Conservation (phyloP, 2,113 vertebrate species). For the Malurus elegans region DNA sequence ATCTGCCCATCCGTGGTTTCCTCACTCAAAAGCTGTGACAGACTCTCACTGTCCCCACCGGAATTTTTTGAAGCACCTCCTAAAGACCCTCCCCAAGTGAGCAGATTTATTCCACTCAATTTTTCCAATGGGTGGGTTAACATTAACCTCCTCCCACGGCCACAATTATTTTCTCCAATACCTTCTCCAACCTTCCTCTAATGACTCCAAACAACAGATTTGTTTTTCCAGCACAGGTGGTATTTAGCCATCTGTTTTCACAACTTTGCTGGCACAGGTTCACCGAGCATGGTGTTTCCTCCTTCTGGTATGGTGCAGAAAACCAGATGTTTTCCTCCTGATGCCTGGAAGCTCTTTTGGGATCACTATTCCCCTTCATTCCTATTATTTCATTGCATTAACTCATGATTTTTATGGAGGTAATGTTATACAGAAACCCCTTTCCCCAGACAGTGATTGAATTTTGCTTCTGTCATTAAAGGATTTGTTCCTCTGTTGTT, state of each 20-base stretch:
- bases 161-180: neutral
- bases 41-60: fast-evolving
- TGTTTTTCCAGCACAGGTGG: neutral
- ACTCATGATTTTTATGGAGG: neutral
- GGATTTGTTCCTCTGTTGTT: conserved; percentile 19
- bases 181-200: neutral
- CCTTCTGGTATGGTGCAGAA: neutral
- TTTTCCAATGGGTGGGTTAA: neutral
- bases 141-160: neutral
- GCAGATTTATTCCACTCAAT: neutral
- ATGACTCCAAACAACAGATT: neutral
- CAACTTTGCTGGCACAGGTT: neutral
- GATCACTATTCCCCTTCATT: neutral
- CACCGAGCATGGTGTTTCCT: neutral
- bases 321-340: neutral
- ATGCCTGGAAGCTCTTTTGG: fast-evolving
- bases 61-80: neutral
- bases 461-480: conserved; percentile 32
- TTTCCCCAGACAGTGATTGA: conserved; percentile 5
- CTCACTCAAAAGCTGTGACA: neutral
- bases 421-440: neutral
- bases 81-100: neutral
- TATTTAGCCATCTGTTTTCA: neutral
- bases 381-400: neutral
- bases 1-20: neutral